A percentile compares a stretch with the other conserved stretches of the same genome.
These are phyloP conservation scores for Trichopria drosophilae DNA, from an alignment of 2,888 invertebrate species.

Conservation along the genomic window DNA sequence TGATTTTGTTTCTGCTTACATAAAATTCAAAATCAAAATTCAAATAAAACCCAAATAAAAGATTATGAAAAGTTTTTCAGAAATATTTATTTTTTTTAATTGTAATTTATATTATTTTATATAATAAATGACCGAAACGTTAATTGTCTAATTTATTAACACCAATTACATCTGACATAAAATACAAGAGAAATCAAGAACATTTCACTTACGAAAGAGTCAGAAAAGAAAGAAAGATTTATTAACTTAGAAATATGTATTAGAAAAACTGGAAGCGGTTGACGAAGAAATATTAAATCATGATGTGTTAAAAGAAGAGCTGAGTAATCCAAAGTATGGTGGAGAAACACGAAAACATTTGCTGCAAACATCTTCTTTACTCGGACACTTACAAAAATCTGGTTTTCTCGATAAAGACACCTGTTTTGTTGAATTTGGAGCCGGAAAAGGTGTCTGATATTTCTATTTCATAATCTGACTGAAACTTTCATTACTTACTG, in stretches of 20 bases:
- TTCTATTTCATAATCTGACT: not conserved
- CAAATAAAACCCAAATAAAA: too few species aligned
- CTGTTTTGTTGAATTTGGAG: slow-evolving; percentile 85
- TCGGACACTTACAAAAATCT: slow-evolving; percentile 69
- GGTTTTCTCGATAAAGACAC: slow-evolving; percentile 66
- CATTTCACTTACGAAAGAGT: too few species aligned
- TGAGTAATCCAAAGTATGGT: slow-evolving; percentile 63
- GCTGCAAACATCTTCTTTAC: slow-evolving; percentile 75
- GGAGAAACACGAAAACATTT: slow-evolving; percentile 73
- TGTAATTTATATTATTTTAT: not conserved
- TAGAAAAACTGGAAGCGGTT: slow-evolving; percentile 53
- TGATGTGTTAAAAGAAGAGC: slow-evolving; percentile 59
- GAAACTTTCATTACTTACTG: not conserved
- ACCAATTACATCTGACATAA: too few species aligned
- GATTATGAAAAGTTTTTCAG: too few species aligned
- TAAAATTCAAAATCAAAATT: slow-evolving; percentile 6
- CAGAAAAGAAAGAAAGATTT: too few species aligned
- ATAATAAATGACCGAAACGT: too few species aligned
- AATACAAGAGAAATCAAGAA: too few species aligned
- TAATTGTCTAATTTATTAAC: too few species aligned
- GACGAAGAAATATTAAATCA: slow-evolving; percentile 57
- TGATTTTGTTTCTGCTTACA: too few species aligned
- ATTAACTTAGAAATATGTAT: too few species aligned
- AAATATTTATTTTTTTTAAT: too few species aligned
- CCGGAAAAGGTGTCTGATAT: slow-evolving; percentile 75